Evolutionary conservation across 2,888 invertebrate genomes (phyloP).

Genomic region (Diloba caeruleocephala): DNA sequence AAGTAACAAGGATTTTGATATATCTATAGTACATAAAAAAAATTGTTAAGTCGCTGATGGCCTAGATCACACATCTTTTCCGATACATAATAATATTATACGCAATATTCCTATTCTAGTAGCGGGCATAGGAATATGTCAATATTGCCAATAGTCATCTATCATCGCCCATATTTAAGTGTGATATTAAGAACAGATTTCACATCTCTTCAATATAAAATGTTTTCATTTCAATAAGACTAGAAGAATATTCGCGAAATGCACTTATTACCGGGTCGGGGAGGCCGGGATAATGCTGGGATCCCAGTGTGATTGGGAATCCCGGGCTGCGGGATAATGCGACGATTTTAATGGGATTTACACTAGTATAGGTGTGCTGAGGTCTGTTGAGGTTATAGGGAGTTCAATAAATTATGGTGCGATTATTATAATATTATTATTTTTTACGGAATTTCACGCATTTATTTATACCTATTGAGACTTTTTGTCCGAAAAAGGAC

Average conservation of each 20-base stretch:
- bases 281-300: conserved; percentile 70
- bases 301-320: conserved; percentile 82
- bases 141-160: conserved; percentile 12
- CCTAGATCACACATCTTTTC: too few relatives aligned
- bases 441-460: too few relatives aligned
- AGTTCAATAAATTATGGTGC: neutral
- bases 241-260: conserved; percentile 60
- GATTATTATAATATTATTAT: neutral
- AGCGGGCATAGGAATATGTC: neutral
- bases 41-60: too few relatives aligned
- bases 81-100: too few relatives aligned
- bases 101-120: too few relatives aligned
- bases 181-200: conserved; percentile 22
- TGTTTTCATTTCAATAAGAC: conserved; percentile 49
- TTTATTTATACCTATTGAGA: too few relatives aligned
- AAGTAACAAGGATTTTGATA: too few relatives aligned
- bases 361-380: conserved; percentile 49
- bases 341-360: conserved; percentile 68
- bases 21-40: too few relatives aligned
- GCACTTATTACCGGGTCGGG: conserved; percentile 61
- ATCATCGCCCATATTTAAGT: conserved; percentile 30
- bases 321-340: conserved; percentile 70
- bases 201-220: conserved; percentile 27
- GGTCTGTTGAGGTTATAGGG: neutral
- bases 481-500: too few relatives aligned